phyloP scores from a whole-genome alignment of 2,797 vertebrate genomes.

The Syngnathus rostellatus region DNA sequence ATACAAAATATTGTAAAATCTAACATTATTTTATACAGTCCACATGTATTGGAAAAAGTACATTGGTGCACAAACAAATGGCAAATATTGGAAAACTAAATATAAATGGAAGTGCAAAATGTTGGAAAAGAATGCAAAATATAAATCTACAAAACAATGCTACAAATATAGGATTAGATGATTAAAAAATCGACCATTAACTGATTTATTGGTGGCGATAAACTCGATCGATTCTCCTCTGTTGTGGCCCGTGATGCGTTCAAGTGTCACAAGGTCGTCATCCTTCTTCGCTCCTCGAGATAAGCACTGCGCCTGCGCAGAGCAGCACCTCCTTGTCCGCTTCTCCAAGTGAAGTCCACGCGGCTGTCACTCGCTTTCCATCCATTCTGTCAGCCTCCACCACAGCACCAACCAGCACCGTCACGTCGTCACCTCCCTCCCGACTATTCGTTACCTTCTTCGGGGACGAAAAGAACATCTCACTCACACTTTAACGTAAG shows the following conservation, averaged over 20 bases:
- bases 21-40: background rate
- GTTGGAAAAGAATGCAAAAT: no score
- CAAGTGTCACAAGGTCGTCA: background rate
- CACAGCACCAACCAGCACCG: no score
- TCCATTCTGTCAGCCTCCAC: background rate
- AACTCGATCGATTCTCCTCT: background rate
- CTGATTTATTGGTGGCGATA: background rate
- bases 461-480: background rate
- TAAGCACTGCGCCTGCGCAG: constrained; percentile 1
- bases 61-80: background rate
- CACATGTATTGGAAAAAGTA: background rate
- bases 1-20: background rate
- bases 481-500: background rate
- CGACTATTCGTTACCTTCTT: background rate
- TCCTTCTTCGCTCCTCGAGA: background rate
- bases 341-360: background rate
- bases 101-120: no score
- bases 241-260: background rate
- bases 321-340: background rate
- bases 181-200: background rate
- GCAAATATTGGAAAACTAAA: no score
- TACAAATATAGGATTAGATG: background rate
- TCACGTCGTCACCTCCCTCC: background rate
- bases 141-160: background rate
- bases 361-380: background rate